A percentile compares a stretch with the other conserved stretches of the same genome.
Conservation (phyloP, 2,888 invertebrate species). For the Sicus ferrugineus region DNA sequence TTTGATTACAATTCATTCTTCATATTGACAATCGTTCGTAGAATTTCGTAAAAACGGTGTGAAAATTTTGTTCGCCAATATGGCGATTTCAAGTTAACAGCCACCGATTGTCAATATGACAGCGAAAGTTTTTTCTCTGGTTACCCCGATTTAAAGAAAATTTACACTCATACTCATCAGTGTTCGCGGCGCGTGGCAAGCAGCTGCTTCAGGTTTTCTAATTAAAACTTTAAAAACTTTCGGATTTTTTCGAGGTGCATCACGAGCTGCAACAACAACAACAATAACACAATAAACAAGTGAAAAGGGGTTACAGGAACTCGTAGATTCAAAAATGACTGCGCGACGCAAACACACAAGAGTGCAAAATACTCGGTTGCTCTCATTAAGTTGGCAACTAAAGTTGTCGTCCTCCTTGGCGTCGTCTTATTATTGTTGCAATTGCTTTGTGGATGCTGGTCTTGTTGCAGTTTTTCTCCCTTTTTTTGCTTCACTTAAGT, state of each 20-base stretch:
- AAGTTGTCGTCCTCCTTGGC: constrained; percentile 1
- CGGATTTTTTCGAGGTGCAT: no score
- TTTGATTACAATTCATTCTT: no score
- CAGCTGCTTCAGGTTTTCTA: constrained; percentile 17
- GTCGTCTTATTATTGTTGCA: constrained; percentile 9
- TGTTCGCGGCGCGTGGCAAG: no score
- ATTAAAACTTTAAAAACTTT: constrained; percentile 20
- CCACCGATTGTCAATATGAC: no score
- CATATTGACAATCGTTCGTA: no score
- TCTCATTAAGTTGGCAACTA: constrained; percentile 13
- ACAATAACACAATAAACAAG: background rate
- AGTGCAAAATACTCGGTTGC: constrained; percentile 19
- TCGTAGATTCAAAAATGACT: constrained; percentile 19
- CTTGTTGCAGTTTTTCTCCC: background rate
- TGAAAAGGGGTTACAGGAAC: background rate
- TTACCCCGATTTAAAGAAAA: no score
- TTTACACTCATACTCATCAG: no score
- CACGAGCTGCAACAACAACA: background rate
- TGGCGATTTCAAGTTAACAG: no score
- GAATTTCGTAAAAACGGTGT: no score
- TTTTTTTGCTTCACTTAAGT: background rate
- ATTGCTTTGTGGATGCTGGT: background rate
- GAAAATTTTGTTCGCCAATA: no score
- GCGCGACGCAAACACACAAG: constrained; percentile 18
- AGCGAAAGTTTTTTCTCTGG: no score